phyloP scores from a whole-genome alignment of 2,797 vertebrate species.

The Gila robusta region DNA sequence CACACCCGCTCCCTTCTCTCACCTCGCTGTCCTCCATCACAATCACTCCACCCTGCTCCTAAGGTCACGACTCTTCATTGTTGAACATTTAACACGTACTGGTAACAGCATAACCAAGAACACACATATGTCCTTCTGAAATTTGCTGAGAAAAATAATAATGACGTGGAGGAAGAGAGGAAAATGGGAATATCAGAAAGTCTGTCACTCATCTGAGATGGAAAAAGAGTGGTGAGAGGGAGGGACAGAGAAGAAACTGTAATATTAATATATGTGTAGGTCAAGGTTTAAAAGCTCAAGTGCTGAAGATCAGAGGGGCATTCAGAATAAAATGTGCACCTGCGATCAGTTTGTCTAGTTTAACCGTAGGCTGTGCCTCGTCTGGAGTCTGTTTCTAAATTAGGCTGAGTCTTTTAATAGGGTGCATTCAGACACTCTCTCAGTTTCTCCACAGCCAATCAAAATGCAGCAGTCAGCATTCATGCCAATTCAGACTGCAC shows the following conservation, averaged over 20 bases:
- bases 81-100: neutral
- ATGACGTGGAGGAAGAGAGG: neutral
- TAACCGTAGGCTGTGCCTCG: neutral
- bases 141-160: neutral
- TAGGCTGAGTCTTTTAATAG: neutral
- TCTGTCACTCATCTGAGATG: neutral
- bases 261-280: neutral
- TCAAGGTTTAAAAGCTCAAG: constrained; percentile 20
- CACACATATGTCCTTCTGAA: neutral
- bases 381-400: constrained; percentile 2
- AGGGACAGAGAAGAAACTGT: neutral
- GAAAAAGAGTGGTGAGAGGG: neutral
- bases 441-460: constrained; percentile 15
- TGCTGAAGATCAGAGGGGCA: neutral
- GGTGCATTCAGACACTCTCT: neutral
- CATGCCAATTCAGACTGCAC: constrained; percentile 16
- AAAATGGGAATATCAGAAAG: neutral
- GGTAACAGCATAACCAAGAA: neutral
- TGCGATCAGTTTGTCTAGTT: neutral
- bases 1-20: neutral
- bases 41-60: constrained; percentile 6
- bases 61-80: constrained; percentile 17
- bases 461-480: constrained; percentile 26
- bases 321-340: neutral
- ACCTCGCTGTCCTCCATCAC: constrained; percentile 59